Base-by-base conservation (phyloP, 2,888 invertebrate species). In the Stenoptilia bipunctidactyla region DNA sequence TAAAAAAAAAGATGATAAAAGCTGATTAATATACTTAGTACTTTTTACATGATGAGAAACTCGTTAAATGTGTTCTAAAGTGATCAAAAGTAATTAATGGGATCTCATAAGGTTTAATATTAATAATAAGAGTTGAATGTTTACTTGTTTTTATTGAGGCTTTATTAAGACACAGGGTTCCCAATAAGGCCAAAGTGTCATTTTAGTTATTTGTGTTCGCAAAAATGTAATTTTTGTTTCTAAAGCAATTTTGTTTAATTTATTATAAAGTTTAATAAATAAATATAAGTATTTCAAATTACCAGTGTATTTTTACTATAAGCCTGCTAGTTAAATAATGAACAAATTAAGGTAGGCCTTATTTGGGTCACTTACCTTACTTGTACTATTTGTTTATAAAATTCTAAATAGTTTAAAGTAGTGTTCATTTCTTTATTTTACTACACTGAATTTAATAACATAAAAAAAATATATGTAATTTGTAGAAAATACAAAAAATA, bases 161-260 rank as follows among this genome's bases (percentile, higher is more conserved):
- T 44, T 45, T 47, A 47, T 47, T 45, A 42, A 42, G 45, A 43
- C 47, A 43, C 41, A 43, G 45, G 45, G 44, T 45, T 48, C 45
- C 45, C 42, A 48, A 45, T 41, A 42, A 41, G 40, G 40, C 41
- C 41, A 44, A 44, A 42, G 38, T 42, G 40, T 38, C 36, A 41
- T 40, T 47, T 50, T 45, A 40, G 44, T 48, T 48, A 46, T 42
- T 46, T 46, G 41, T 48, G 42, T 48, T 45, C 44, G 47, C 45
- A 50, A 40, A 50, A 48, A 44, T 46, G 45, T 48, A 44, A 46
- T 46, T n/a, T n/a, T n/a, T n/a, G n/a, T n/a, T n/a, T n/a, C n/a
- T n/a, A n/a, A n/a, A n/a, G n/a, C n/a, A n/a, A 45, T 49, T 42
- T 44, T 44, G 39, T 44, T 45, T 39, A 38, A 40, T 41, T 42